Percentiles rank a stretch among this genome's conserved stretches.
Evolutionary conservation across 2,888 invertebrate genomes (phyloP).

Genomic region (Ypsolopha scabrella): DNA sequence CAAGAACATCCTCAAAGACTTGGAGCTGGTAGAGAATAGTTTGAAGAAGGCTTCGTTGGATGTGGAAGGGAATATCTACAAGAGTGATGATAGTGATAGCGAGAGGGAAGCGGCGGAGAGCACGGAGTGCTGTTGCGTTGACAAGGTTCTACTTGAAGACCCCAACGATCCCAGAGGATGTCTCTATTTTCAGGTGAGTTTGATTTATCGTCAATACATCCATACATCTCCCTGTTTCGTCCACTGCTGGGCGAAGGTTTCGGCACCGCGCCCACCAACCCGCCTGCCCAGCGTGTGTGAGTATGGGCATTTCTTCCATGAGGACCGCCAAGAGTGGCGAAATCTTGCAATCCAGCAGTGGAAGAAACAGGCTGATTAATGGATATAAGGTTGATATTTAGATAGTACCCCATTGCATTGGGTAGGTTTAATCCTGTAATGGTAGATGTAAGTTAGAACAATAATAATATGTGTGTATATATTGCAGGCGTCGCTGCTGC

Average conservation of each 20-base stretch:
- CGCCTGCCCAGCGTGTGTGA: no score
- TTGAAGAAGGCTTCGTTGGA: conserved; percentile 23
- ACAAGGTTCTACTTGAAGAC: conserved; percentile 40
- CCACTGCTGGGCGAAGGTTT: no score
- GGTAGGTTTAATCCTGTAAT: neutral
- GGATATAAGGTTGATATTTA: no score
- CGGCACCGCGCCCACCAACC: no score
- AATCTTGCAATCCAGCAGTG: no score
- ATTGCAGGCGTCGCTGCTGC: conserved; percentile 85
- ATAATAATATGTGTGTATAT: no score
- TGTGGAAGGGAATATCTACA: conserved; percentile 24
- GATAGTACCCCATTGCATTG: no score
- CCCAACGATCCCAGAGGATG: conserved; percentile 70
- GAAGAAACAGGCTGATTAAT: no score
- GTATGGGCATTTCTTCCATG: no score
- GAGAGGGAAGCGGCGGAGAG: neutral
- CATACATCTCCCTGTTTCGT: no score
- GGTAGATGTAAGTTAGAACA: neutral
- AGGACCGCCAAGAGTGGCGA: no score
- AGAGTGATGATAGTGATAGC: conserved; percentile 4
- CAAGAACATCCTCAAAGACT: conserved; percentile 37
- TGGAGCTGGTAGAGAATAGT: conserved; percentile 28
- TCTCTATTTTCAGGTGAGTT: conserved; percentile 71
- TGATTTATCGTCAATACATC: neutral
- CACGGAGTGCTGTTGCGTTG: conserved; percentile 27